Conservation (phyloP, 1,140 invertebrate species). For the Cotesia vestalis region DNA sequence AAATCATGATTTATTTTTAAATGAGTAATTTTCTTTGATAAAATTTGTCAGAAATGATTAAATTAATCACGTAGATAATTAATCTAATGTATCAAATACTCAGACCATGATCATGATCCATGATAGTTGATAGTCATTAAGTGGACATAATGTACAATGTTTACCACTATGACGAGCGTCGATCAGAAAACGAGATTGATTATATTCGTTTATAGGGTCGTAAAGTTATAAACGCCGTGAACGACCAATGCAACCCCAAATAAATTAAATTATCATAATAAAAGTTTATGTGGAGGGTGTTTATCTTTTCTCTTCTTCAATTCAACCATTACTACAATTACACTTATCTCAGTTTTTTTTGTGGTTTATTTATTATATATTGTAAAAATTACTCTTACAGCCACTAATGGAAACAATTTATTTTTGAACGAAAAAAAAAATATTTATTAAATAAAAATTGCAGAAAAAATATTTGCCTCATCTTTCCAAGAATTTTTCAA, state of each 20-base stretch:
- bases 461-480: no score
- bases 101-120: neutral
- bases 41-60: neutral
- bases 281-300: constrained; percentile 24
- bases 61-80: neutral
- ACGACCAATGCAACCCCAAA: constrained; percentile 36
- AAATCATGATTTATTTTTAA: no score
- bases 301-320: no score
- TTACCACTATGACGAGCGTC: constrained; percentile 25
- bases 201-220: constrained; percentile 31
- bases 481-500: no score
- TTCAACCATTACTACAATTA: no score
- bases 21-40: no score
- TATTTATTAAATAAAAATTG: no score
- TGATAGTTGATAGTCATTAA: constrained; percentile 25
- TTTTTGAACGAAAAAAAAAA: no score
- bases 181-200: constrained; percentile 23
- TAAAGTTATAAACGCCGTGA: constrained; percentile 32
- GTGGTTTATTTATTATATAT: neutral
- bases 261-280: constrained; percentile 45
- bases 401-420: no score
- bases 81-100: no score
- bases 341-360: no score
- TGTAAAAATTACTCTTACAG: no score
- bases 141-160: constrained; percentile 31